These are phyloP conservation scores for Odocoileus hemionus DNA, from an alignment of 2,113 vertebrate species.

Conservation along the genomic window DNA sequence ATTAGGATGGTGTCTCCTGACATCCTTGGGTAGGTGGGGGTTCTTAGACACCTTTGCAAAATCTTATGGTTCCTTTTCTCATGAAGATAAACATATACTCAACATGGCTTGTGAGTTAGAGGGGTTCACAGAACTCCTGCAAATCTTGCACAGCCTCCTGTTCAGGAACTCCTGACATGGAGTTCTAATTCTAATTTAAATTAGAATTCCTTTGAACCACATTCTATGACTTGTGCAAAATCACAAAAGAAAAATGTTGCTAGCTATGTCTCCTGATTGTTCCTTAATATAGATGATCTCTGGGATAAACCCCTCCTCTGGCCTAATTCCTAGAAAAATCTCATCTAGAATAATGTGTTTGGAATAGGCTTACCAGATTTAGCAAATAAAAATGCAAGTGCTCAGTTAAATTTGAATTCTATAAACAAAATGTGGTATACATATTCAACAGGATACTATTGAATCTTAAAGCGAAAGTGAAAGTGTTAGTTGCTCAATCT, in stretches of 20 bases:
- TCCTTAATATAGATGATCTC: neutral
- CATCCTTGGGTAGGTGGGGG: neutral
- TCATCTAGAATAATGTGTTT: neutral
- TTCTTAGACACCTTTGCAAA: neutral
- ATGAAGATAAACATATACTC: neutral
- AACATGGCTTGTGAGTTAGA: neutral
- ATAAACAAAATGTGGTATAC: neutral
- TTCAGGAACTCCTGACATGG: neutral
- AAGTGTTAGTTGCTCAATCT: neutral
- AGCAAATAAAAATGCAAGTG: neutral
- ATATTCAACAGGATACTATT: neutral
- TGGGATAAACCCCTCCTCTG: neutral
- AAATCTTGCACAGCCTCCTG: neutral
- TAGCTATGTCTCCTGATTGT: neutral
- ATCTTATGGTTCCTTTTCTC: neutral
- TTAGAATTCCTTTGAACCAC: neutral
- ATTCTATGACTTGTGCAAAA: neutral
- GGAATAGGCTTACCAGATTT: neutral
- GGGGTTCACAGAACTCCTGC: neutral
- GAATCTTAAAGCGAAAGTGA: neutral
- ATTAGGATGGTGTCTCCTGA: neutral
- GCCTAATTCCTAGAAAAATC: constrained; percentile 8
- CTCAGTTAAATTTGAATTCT: neutral
- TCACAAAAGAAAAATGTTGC: neutral
- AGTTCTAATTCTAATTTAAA: neutral